Conservation (phyloP, 2,888 invertebrate genomes). For the Icerya purchasi region DNA sequence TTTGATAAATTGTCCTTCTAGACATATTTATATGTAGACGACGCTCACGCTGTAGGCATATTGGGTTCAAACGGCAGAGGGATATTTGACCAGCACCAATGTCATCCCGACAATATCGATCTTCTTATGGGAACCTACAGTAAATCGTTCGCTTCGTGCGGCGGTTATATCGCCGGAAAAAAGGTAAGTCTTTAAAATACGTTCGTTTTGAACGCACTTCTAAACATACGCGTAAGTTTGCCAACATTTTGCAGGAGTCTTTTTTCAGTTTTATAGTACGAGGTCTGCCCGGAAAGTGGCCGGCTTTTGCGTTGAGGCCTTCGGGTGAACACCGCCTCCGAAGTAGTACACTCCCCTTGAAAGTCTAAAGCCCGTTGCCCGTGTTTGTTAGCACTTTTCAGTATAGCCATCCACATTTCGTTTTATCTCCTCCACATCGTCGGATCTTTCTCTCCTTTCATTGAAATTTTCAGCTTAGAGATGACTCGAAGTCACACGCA, state of each 20-base stretch:
- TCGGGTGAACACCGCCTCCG: no score
- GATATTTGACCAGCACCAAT: conserved; percentile 4
- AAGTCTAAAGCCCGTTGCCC: no score
- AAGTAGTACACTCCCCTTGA: no score
- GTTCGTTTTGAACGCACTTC: neutral
- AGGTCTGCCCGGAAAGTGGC: no score
- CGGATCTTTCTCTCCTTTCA: no score
- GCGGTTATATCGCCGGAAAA: conserved; percentile 10
- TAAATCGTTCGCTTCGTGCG: conserved; percentile 12
- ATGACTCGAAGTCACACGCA: no score
- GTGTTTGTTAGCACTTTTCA: no score
- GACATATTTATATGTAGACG: conserved; percentile 12
- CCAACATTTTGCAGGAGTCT: neutral
- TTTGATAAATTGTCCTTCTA: neutral
- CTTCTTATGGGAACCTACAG: conserved; percentile 12
- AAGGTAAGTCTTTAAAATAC: neutral
- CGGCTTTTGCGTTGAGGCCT: no score
- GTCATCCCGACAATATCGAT: conserved; percentile 7
- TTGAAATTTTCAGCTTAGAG: no score
- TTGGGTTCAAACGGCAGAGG: conserved; percentile 6
- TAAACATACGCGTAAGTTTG: neutral
- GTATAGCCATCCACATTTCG: no score
- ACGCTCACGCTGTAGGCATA: conserved; percentile 10
- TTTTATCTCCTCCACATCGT: no score
- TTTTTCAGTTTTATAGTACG: neutral